Percentiles rank a stretch among this genome's conserved stretches.
Conservation (phyloP, 2,113 vertebrate genomes). For the Platanista minor region DNA sequence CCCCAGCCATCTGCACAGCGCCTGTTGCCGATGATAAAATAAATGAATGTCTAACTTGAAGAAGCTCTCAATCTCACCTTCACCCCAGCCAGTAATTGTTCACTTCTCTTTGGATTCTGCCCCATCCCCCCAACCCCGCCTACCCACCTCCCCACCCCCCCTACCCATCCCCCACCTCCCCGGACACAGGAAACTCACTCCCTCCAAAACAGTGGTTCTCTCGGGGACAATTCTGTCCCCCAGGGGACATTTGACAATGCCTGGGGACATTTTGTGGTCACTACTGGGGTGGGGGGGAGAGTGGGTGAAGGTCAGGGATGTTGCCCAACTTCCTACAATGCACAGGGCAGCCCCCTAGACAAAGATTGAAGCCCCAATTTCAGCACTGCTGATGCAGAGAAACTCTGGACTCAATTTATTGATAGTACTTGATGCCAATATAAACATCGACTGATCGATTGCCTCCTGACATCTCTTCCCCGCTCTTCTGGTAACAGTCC, state of each 20-base stretch:
- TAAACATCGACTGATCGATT: rapidly evolving
- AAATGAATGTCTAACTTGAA: background rate
- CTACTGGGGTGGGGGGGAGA: rapidly evolving
- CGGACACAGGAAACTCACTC: background rate
- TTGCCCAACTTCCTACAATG: background rate
- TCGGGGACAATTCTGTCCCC: background rate
- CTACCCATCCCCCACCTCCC: background rate
- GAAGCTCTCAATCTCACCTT: background rate
- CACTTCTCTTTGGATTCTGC: background rate
- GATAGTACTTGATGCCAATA: too few species aligned
- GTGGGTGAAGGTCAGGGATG: background rate
- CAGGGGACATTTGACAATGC: too few species aligned
- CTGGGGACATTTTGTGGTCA: background rate
- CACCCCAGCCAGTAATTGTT: background rate
- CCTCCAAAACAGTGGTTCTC: background rate
- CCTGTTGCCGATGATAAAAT: background rate
- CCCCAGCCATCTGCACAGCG: background rate
- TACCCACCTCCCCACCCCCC: background rate
- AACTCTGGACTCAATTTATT: too few species aligned
- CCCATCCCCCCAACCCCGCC: background rate
- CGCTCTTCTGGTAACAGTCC: background rate
- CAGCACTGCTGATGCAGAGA: background rate
- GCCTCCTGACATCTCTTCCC: background rate
- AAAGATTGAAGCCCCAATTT: background rate
- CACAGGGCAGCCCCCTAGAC: background rate